Evolutionary conservation across 2,113 vertebrate species (phyloP).

Genomic region (Alces alces): DNA sequence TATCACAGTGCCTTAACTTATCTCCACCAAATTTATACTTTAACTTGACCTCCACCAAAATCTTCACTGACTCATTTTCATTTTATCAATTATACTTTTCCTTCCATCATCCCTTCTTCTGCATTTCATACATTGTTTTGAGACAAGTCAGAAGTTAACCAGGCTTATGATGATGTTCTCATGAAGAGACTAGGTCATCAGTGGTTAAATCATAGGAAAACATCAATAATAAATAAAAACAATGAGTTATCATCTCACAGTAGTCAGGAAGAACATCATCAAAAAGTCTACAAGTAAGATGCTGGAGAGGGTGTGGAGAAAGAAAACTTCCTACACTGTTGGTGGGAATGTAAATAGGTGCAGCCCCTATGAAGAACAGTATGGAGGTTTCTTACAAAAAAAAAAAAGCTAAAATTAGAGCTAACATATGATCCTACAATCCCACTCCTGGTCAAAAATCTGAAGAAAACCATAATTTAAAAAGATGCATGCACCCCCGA

Average conservation of each 20-base stretch:
- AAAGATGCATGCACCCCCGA: not conserved
- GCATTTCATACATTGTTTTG: not conserved
- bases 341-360: not conserved
- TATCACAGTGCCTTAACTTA: not conserved
- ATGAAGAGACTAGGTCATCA: not conserved
- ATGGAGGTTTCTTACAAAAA: not conserved
- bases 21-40: not conserved
- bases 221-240: not conserved
- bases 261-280: not conserved
- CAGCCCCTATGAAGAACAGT: not conserved
- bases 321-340: not conserved
- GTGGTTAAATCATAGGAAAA: not conserved
- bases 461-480: not conserved
- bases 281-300: not conserved
- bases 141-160: not conserved
- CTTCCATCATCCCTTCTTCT: not conserved
- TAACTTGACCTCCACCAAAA: not conserved
- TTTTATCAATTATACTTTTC: not conserved
- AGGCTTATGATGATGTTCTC: not conserved
- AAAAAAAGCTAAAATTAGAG: not conserved
- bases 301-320: not conserved
- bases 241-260: not conserved
- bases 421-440: not conserved
- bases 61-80: not conserved
- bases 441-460: not conserved